Percentiles rank a stretch among this genome's conserved stretches.
These are phyloP conservation scores for Epinephelus malabaricus DNA, from an alignment of 2,797 vertebrate genomes.

Conservation along the genomic window DNA sequence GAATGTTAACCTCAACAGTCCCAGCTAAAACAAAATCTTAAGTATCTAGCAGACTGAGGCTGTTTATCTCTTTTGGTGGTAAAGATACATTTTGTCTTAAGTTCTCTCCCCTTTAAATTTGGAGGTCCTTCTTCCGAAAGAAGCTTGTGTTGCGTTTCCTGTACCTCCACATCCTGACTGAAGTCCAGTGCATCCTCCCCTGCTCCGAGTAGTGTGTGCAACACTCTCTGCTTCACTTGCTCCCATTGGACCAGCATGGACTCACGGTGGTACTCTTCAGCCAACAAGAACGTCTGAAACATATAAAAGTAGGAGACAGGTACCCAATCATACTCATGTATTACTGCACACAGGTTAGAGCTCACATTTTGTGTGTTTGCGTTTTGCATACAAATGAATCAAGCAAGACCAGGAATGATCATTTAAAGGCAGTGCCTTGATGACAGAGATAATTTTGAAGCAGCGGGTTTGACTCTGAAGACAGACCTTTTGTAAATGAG, in stretches of 20 bases:
- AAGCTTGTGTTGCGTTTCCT: not conserved
- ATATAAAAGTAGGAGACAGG: not conserved
- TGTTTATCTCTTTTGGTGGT: not conserved
- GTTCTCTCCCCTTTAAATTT: not conserved
- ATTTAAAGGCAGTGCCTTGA: not conserved
- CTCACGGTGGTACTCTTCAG: slow-evolving; percentile 97
- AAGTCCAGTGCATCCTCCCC: slow-evolving; percentile 98
- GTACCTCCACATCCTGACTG: slow-evolving; percentile 96
- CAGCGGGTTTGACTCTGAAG: not conserved
- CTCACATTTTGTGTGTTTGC: not conserved
- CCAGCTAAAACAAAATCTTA: not conserved
- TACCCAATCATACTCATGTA: not conserved
- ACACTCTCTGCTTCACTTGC: slow-evolving; percentile 97
- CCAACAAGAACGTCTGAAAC: slow-evolving; percentile 94
- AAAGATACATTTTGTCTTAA: not conserved
- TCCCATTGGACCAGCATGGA: slow-evolving; percentile 99
- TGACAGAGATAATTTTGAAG: not conserved
- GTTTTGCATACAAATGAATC: not conserved
- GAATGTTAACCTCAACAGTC: not conserved
- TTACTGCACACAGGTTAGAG: accelerated
- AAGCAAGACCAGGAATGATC: not conserved
- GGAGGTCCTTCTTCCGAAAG: not conserved
- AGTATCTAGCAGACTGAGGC: not conserved
- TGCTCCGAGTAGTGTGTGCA: slow-evolving; percentile 95
- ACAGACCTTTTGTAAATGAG: not conserved